phyloP scores from a whole-genome alignment of 1,140 invertebrate genomes.

The Phymorhynchus buccinoides region DNA sequence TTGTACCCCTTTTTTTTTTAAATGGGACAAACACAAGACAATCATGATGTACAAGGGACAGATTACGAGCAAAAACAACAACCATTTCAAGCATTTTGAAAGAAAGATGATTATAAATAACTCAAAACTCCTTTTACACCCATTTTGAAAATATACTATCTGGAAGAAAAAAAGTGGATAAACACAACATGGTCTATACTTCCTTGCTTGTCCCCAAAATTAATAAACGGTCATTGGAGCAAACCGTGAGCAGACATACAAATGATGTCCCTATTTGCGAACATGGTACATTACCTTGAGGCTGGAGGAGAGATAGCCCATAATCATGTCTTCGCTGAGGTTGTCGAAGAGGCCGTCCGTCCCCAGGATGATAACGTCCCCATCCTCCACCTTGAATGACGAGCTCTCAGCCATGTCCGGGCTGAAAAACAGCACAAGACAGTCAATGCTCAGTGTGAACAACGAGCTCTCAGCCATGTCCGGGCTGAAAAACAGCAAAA shows the following conservation, averaged over 20 bases:
- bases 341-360: conserved; percentile 99
- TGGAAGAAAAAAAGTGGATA: too few species aligned
- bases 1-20: too few species aligned
- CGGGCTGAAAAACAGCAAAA: conserved; percentile 78
- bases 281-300: conserved; percentile 19
- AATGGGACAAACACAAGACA: too few species aligned
- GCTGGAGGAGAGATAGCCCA: conserved; percentile 74
- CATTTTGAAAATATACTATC: too few species aligned
- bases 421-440: conserved; percentile 73
- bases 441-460: too few species aligned
- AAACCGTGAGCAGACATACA: background rate
- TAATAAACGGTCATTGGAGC: background rate
- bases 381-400: conserved; percentile 92
- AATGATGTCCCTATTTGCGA: background rate
- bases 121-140: too few species aligned
- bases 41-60: too few species aligned
- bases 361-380: conserved; percentile 95
- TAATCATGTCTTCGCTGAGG: conserved; percentile 89
- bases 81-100: too few species aligned
- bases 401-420: conserved; percentile 92
- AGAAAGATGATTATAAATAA: too few species aligned
- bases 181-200: too few species aligned
- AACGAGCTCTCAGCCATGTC: conserved; percentile 91
- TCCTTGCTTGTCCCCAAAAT: too few species aligned
- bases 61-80: too few species aligned